Evolutionary conservation across 2,888 invertebrate species (phyloP).

Genomic region (Endotricha flammealis): DNA sequence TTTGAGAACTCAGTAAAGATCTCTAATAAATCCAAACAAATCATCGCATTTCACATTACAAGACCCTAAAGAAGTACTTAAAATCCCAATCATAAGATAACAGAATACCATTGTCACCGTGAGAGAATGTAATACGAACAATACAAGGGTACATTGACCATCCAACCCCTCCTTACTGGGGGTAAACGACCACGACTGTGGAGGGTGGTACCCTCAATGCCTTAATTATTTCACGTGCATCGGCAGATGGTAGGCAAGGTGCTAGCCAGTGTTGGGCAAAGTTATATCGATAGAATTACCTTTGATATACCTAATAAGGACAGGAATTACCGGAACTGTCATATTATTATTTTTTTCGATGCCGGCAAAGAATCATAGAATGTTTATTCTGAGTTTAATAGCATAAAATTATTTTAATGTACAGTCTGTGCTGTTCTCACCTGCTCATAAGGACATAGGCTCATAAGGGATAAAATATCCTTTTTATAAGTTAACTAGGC

Average conservation of each 20-base stretch:
- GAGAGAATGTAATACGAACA: conserved; percentile 28
- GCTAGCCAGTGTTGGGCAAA: conserved; percentile 62
- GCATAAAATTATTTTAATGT: too few species aligned
- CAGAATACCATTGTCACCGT: conserved; percentile 26
- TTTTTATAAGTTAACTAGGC: too few species aligned
- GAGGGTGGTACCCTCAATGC: conserved; percentile 73
- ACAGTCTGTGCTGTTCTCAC: too few species aligned
- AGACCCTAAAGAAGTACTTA: too few species aligned
- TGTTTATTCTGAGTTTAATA: too few species aligned
- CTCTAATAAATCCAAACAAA: too few species aligned
- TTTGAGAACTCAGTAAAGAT: too few species aligned
- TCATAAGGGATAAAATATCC: too few species aligned
- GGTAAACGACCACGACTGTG: conserved; percentile 68
- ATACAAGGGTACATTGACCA: conserved; percentile 56
- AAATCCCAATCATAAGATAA: conserved; percentile 9
- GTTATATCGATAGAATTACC: conserved; percentile 51
- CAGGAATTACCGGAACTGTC: background rate
- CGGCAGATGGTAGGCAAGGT: conserved; percentile 75
- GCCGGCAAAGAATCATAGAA: too few species aligned
- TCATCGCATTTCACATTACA: too few species aligned
- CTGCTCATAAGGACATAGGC: too few species aligned
- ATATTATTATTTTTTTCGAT: conserved; percentile 10
- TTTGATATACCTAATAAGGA: conserved; percentile 16
- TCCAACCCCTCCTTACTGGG: conserved; percentile 48
- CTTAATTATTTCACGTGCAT: conserved; percentile 73